Base-by-base conservation (phyloP, 2,888 invertebrate species). In the Noctua fimbriata region DNA sequence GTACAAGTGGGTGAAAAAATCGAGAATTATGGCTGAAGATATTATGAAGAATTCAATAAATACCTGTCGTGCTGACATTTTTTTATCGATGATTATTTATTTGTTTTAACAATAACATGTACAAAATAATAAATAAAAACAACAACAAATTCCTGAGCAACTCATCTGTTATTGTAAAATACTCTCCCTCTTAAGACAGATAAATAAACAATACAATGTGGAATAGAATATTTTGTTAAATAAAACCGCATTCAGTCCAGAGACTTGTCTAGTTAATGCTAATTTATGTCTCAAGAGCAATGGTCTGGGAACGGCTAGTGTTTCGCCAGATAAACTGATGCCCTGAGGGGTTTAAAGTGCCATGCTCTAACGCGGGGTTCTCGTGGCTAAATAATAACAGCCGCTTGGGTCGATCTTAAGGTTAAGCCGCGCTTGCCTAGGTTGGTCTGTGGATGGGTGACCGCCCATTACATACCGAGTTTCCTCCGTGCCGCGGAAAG, bases 241-340 rank as follows among this genome's bases (percentile, higher is more conserved):
- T 67, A 69, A 80, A 86, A 78, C 44, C 72, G 52, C 75, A 70
- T 83, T 81, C 65, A 78, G 76, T 80, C 80, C 75, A 79, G 78
- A 82, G 78, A 82, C 67, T 66, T 76, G 81, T 82, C 85, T 77
- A 86, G 82, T 84, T 83, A 73, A 86, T 84, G 87, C 69, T 84
- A 85, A 88, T 89, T 87, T 75, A 79, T 82, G 84, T 85, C 71
- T 73, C 49, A 76, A 78, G 88, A 83, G 86, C 86, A 89, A 90
- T 79, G 85, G 47, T 79, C 88, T 82, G 78, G 75, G 72, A 82
- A 83, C 76, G 78, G 76, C 78, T 79, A 70, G 76, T 67, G 72
- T 70, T 79, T 78, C 74, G 82, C 85, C 73, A 81, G 85, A 83
- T 82, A 87, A 87, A 88, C 75, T 82, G 75, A 76, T 76, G 76